A percentile compares a stretch with the other conserved stretches of the same genome.
These are phyloP conservation scores for Cantharis flavilabris DNA, from an alignment of 2,888 invertebrate genomes.

Conservation along the genomic window DNA sequence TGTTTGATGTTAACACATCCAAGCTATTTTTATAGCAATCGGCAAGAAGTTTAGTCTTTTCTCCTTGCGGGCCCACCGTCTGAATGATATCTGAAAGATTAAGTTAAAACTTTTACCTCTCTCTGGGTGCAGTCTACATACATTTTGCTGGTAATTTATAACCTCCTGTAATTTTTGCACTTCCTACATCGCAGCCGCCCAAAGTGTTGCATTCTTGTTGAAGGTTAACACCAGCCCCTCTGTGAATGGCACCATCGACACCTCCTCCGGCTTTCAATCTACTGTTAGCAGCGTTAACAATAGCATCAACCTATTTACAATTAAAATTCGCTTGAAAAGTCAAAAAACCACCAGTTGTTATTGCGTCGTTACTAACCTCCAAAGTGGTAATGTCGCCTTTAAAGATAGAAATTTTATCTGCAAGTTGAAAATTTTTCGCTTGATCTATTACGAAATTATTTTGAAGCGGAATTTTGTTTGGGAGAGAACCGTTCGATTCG, in stretches of 20 bases:
- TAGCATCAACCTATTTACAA: constrained; percentile 71
- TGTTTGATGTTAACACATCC: constrained; percentile 59
- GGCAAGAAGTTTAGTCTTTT: constrained; percentile 65
- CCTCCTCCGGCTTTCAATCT: constrained; percentile 80
- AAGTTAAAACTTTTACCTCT: background rate
- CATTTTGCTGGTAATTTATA: constrained; percentile 84
- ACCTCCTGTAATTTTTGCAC: constrained; percentile 82
- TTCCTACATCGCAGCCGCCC: constrained; percentile 78
- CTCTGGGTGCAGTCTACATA: constrained; percentile 56
- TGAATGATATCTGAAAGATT: constrained; percentile 79
- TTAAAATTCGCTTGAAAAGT: background rate
- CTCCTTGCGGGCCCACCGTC: constrained; percentile 85
- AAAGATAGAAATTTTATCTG: constrained; percentile 69
- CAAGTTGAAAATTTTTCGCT: constrained; percentile 55
- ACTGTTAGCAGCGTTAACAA: constrained; percentile 89
- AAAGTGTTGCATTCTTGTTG: constrained; percentile 73
- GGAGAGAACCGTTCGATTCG: constrained; percentile 39
- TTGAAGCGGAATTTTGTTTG: constrained; percentile 48
- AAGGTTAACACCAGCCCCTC: constrained; percentile 73
- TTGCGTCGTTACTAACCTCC: constrained; percentile 58
- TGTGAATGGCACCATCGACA: constrained; percentile 90
- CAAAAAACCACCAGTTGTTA: background rate
- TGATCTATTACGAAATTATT: constrained; percentile 52
- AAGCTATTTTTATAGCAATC: constrained; percentile 76
- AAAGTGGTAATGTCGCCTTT: constrained; percentile 83